Evolutionary conservation across 2,113 vertebrate genomes (phyloP), one percentile per base, ranked within the genome.

Genomic region (Caranx melampygus): DNA sequence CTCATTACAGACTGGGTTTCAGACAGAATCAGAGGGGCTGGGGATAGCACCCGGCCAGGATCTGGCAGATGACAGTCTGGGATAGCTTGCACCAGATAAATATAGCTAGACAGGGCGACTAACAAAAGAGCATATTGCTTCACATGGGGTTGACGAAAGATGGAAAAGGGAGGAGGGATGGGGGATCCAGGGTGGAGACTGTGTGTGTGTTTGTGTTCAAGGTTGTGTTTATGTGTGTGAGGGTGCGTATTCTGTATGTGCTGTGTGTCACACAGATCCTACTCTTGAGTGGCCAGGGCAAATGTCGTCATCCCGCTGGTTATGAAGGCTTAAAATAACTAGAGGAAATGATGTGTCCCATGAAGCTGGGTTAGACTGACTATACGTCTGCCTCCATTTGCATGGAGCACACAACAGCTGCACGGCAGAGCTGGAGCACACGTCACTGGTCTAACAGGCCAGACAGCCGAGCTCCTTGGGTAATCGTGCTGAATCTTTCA

Each of bases 241-340:
- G 80, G 49, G 67, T 2, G 62, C 80, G 51, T 66, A 20, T 59
- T 75, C 21, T 71, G 45, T 70, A 45, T 79, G 76, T 57, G 34
- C 67, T 77, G 79, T 35, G 54, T 84, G 84, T 90, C 84, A 91
- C 92, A 93, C 87, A 89, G 80, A 87, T 60, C 84, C 72, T 75
- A 83, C 73, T 91, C 86, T 90, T 81, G 33, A 44, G 35, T 13
- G 80, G 72, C 75, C 81, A 55, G 71, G 79, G 66, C 33, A 34
- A 76, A 85, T 91, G 84, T 60, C 87, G 81, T 92, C 91, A 92
- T 79, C 33, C 55, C 4, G 7, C 62, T 44, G 68, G 81, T 86
- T 71, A 82, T 45, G 61, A 49, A 75, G 77, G 68, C 82, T 89
- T 88, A 82, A 89, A 94, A 93, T 93, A 94, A 86, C 90, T 78